A percentile compares a stretch with the other conserved stretches of the same genome.
These are phyloP conservation scores for Slavum lentiscoides DNA, from an alignment of 2,888 invertebrate genomes.

Conservation along the genomic window DNA sequence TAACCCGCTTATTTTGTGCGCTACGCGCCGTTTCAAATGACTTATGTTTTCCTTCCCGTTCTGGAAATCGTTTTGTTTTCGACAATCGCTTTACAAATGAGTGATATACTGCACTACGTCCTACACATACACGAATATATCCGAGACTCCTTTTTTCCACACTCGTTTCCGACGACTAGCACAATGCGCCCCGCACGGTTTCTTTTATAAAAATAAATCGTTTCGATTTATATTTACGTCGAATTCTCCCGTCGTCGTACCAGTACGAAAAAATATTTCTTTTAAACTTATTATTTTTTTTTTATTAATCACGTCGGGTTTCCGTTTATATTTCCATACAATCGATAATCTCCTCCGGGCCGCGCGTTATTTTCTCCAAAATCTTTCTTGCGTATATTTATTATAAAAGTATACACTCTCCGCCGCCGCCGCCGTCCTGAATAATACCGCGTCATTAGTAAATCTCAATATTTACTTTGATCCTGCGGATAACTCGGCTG, in stretches of 20 bases:
- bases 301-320: conserved; percentile 45
- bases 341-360: neutral
- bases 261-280: neutral
- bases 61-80: conserved; percentile 35
- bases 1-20: neutral
- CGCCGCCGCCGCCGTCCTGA: too few species aligned
- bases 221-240: conserved; percentile 48
- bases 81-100: conserved; percentile 46
- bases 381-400: conserved; percentile 5
- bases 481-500: conserved; percentile 9
- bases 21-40: neutral
- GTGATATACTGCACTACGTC: neutral
- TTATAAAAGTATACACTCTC: neutral
- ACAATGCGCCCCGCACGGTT: neutral
- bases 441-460: conserved; percentile 21
- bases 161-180: conserved; percentile 49
- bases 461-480: conserved; percentile 52
- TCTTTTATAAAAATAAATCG: conserved; percentile 48
- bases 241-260: conserved; percentile 20
- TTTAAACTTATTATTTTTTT: conserved; percentile 10
- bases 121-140: conserved; percentile 20
- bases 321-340: conserved; percentile 8
- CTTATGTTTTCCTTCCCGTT: conserved; percentile 5
- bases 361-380: neutral
- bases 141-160: conserved; percentile 13